Base-by-base conservation (phyloP, 2,797 vertebrate genomes). In the Cetoscarus ocellatus region DNA sequence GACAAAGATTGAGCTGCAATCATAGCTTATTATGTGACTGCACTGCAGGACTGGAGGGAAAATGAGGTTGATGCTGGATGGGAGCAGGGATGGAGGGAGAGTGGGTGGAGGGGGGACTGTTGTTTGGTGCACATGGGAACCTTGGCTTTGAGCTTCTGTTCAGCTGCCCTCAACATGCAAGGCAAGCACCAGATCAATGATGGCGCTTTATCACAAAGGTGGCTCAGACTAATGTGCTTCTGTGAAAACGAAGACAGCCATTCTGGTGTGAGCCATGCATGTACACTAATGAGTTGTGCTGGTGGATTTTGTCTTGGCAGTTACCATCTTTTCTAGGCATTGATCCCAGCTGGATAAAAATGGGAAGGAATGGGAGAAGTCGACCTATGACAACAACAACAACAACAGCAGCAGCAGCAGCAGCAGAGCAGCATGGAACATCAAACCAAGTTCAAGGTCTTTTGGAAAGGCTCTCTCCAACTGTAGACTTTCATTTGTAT, bases 201-300 rank as follows among this genome's bases (percentile, higher is more conserved):
- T 84, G 18, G 69, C 5, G 63, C 84, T 88, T 86, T 50, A 80
- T 89, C 82, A 89, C 74, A 42, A 27, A 19, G 59, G 71, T 62
- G 82, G 80, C 81, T 70, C 76, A 88, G 89, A 92, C 85, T 88
- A 85, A 91, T 92, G 80, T 43, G 63, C 70, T 77, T 59, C 82
- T 15, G 76, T 86, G 80, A 69, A 87, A 86, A 87, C 72, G 77
- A 73, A 82, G 88, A 88, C 85, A 84, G 85, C 76, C 63, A 60
- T 87, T 92, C 79, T 50, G 74, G 79, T 76, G 86, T 85, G 90
- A 90, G 84, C 82, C 76, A 84, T 82, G 86, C 84, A 83, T 85
- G 84, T 88, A 80, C 90, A 78, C 87, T 90, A 91, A 92, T 91
- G 90, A 93, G 91, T 75, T 91, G 86, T 88, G 90, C 82, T 82